Percentiles rank a stretch among this genome's conserved stretches.
Evolutionary conservation across 2,888 invertebrate species (phyloP).

Genomic region (Sisyra terminalis): DNA sequence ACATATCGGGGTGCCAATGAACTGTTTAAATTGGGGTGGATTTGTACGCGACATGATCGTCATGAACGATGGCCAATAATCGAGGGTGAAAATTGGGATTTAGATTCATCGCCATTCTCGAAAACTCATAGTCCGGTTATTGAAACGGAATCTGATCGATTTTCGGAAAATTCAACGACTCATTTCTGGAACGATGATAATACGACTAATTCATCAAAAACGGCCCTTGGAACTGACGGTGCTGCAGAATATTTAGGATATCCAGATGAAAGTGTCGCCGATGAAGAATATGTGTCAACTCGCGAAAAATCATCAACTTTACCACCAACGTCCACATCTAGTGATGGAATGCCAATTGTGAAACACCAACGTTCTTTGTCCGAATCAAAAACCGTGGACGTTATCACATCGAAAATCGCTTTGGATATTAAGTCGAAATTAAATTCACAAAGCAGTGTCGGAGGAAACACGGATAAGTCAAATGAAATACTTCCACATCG

Average conservation of each 20-base stretch:
- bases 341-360: slow-evolving; percentile 27
- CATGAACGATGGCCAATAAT: slow-evolving; percentile 63
- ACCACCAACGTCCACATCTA: slow-evolving; percentile 37
- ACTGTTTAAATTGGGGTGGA: slow-evolving; percentile 57
- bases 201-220: neutral
- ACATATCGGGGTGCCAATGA: slow-evolving; percentile 70
- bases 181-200: slow-evolving; percentile 7
- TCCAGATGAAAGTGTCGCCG: neutral
- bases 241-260: neutral
- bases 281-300: neutral
- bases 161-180: slow-evolving; percentile 7
- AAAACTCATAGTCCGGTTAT: neutral
- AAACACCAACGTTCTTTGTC: slow-evolving; percentile 47
- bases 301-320: slow-evolving; percentile 1
- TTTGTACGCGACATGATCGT: slow-evolving; percentile 58
- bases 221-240: neutral
- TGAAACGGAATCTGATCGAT: slow-evolving; percentile 8
- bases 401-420: slow-evolving; percentile 25
- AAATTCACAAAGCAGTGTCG: slow-evolving; percentile 10
- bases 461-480: slow-evolving; percentile 6
- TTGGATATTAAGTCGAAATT: slow-evolving; percentile 13
- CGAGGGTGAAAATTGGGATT: slow-evolving; percentile 43
- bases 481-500: slow-evolving; percentile 24
- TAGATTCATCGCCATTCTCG: slow-evolving; percentile 20
- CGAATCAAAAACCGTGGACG: slow-evolving; percentile 53